Base-by-base conservation (phyloP, 1,140 invertebrate species). In the Halictus rubicundus region DNA sequence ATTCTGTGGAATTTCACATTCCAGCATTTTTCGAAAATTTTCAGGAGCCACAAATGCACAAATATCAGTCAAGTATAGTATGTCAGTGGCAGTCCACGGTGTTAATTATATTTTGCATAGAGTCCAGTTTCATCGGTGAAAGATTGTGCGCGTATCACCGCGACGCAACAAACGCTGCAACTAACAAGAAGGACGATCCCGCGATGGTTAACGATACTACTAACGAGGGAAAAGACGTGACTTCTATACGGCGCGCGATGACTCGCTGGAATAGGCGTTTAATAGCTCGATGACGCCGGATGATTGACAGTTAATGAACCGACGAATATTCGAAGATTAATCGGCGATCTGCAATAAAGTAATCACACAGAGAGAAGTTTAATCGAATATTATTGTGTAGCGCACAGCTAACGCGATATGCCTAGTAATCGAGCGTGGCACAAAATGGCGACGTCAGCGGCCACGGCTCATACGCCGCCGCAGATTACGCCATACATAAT, bases 381-480 rank as follows among this genome's bases (percentile, higher is more conserved):
- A 64, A 85, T 84, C 82, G 66, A 76, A 78, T 78, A 66, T 71
- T 79, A 82, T 82, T 66, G 83, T 66, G 10, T 59, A 19, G 25
- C 12, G 12, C 37, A 27, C 7, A 57, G 64, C 49, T 49, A 71
- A 21, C 63, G 54, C 63, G 52, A 80, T 87, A 76, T 86, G 80
- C 83, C 76, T 76, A 79, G 82, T 86, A 89, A 90, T 89, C 84
- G 87, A 89, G 80, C 88, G 83, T 82, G 73, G 80, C 84, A 85
- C 81, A 88, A 91, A 91, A 91, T 89, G 88, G 88, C 88, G 81
- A 86, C 88, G 89, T 91, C 90, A 90, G 86, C 89, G 87, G 78
- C 87, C 85, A 87, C 86, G 88, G 90, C 84, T 90, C 82, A 74
- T 81, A 4, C 6, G 9, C 46, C 5, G n/a, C 37, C 21, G 39